Conservation (phyloP, 2,888 invertebrate genomes). For the Drosophila incognita region DNA sequence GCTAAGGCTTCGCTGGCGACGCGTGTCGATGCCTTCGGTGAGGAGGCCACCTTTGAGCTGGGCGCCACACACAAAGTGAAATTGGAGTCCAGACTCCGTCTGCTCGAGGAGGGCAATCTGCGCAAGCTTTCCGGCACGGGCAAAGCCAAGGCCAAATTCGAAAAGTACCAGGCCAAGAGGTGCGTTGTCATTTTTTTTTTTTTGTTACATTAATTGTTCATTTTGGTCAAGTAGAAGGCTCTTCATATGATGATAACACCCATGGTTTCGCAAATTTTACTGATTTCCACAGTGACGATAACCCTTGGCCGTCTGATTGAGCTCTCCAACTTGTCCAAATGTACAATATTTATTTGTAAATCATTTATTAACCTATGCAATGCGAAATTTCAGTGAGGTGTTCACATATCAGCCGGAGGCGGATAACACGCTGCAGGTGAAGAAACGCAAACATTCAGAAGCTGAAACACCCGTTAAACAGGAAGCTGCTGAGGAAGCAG, state of each 20-base stretch:
- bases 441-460: slow-evolving; percentile 86
- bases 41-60: slow-evolving; percentile 92
- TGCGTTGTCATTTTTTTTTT: slow-evolving; percentile 43
- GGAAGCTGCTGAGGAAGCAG: slow-evolving; percentile 26
- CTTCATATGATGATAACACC: slow-evolving; percentile 84
- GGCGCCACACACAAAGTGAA: slow-evolving; percentile 96
- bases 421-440: slow-evolving; percentile 91
- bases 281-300: slow-evolving; percentile 76
- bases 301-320: slow-evolving; percentile 83
- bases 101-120: slow-evolving; percentile 94
- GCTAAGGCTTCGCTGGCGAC: slow-evolving; percentile 97
- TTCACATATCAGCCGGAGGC: slow-evolving; percentile 91
- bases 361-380: background rate
- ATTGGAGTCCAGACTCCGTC: slow-evolving; percentile 91
- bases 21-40: slow-evolving; percentile 97
- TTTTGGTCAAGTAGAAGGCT: slow-evolving; percentile 18
- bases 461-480: slow-evolving; percentile 76
- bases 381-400: slow-evolving; percentile 87
- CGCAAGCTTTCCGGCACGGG: slow-evolving; percentile 94
- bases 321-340: slow-evolving; percentile 16
- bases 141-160: slow-evolving; percentile 94
- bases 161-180: slow-evolving; percentile 92
- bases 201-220: background rate
- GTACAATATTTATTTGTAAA: slow-evolving; percentile 3
- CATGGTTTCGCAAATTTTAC: slow-evolving; percentile 84